A percentile compares a stretch with the other conserved stretches of the same genome.
Evolutionary conservation across 1,140 invertebrate species (phyloP).

Genomic region (Drosophila aff.): DNA sequence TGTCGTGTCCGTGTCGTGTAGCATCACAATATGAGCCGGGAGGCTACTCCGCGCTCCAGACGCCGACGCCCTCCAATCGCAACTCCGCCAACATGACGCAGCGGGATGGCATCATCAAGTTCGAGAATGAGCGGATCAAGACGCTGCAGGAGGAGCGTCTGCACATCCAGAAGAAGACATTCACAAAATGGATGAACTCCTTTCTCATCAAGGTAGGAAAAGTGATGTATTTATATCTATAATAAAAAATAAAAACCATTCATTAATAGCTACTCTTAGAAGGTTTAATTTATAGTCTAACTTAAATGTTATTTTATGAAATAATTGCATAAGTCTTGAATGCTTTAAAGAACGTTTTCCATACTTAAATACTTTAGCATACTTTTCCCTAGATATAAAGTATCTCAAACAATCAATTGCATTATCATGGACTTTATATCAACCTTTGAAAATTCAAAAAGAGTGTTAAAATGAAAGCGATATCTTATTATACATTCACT

Average conservation of each 20-base stretch:
- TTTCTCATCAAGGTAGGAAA: constrained; percentile 96
- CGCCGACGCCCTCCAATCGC: constrained; percentile 86
- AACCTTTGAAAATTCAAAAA: neutral
- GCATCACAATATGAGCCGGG: constrained; percentile 90
- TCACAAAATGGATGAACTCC: constrained; percentile 99
- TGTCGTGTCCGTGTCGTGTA: constrained; percentile 68
- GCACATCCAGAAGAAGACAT: constrained; percentile 99
- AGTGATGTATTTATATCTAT: neutral
- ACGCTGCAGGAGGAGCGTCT: constrained; percentile 98
- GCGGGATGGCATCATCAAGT: constrained; percentile 95
- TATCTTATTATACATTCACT: constrained; percentile 20
- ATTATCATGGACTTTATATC: neutral
- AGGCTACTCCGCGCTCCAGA: constrained; percentile 87
- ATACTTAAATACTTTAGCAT: neutral
- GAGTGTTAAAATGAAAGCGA: constrained; percentile 17
- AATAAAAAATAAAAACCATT: neutral
- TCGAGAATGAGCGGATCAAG: constrained; percentile 98
- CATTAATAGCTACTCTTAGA: neutral
- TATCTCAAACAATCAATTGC: neutral
- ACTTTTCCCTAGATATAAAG: too few relatives aligned
- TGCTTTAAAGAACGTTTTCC: neutral
- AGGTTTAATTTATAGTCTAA: neutral
- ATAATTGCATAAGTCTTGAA: neutral
- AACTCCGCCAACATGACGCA: constrained; percentile 91
- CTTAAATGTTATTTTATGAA: neutral